Conservation (phyloP, 2,797 vertebrate species). For the Galagoides demidoff region DNA sequence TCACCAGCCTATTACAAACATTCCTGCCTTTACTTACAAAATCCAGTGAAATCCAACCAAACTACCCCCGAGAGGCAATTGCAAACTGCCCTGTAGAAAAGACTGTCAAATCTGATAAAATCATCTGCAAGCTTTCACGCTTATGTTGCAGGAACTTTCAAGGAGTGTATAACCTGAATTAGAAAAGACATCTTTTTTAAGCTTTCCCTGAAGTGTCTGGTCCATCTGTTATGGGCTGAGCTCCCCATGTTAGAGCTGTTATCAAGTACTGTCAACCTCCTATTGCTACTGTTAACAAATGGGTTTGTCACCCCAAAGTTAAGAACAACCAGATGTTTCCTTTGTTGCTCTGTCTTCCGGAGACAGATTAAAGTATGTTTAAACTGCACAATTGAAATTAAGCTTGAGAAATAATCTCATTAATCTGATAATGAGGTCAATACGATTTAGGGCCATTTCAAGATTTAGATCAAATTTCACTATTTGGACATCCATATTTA, state of each 20-base stretch:
- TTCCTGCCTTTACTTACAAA: slow-evolving; percentile 57
- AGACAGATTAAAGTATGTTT: slow-evolving; percentile 50
- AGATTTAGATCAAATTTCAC: too few relatives aligned
- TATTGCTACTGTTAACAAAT: slow-evolving; percentile 84
- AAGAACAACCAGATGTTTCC: slow-evolving; percentile 86
- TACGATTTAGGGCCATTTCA: slow-evolving; percentile 65
- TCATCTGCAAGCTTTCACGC: slow-evolving; percentile 51
- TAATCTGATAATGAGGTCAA: slow-evolving; percentile 61
- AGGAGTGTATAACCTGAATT: slow-evolving; percentile 65
- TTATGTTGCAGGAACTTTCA: slow-evolving; percentile 60
- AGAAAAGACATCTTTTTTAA: slow-evolving; percentile 64
- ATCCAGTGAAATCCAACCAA: slow-evolving; percentile 50
- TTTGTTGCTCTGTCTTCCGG: slow-evolving; percentile 74
- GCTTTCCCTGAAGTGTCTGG: neutral
- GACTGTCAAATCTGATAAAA: slow-evolving; percentile 68
- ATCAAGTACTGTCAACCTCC: slow-evolving; percentile 39
- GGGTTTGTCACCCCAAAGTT: slow-evolving; percentile 81
- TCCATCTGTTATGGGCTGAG: slow-evolving; percentile 79
- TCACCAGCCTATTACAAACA: slow-evolving; percentile 52
- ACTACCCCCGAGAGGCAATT: slow-evolving; percentile 6
- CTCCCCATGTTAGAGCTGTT: slow-evolving; percentile 61
- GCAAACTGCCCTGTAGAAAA: slow-evolving; percentile 60
- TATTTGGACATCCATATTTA: slow-evolving; percentile 51
- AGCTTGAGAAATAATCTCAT: slow-evolving; percentile 57
- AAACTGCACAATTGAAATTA: slow-evolving; percentile 28